Evolutionary conservation across 2,888 invertebrate genomes (phyloP).

Genomic region (Fabriciana adippe): DNA sequence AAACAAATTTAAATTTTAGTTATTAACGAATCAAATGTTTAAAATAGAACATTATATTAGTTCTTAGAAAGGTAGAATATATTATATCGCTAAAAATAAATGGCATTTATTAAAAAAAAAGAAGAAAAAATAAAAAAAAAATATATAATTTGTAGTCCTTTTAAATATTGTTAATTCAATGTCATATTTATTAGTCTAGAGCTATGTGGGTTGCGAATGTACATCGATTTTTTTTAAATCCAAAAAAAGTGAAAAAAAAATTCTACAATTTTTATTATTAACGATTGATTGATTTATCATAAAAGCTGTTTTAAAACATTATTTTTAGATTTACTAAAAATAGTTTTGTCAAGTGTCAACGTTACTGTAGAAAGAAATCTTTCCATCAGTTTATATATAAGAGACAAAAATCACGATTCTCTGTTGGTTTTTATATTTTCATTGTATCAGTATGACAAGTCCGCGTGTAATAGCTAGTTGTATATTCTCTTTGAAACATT

Average conservation of each 20-base stretch:
- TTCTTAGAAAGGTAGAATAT: conserved; percentile 14
- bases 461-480: conserved; percentile 1
- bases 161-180: conserved; percentile 18
- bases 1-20: neutral
- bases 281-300: no score
- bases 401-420: no score
- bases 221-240: neutral
- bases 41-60: conserved; percentile 9
- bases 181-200: neutral
- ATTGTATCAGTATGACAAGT: neutral
- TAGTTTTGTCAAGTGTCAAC: no score
- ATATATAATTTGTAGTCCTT: neutral
- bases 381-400: no score
- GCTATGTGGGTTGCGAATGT: neutral
- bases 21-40: neutral
- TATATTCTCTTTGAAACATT: neutral
- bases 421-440: no score
- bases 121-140: neutral
- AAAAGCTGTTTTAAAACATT: no score
- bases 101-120: conserved; percentile 17
- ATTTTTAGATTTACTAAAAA: no score
- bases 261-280: no score
- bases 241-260: no score
- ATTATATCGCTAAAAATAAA: conserved; percentile 11
- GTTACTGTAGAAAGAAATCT: no score